Evolutionary conservation across 2,113 vertebrate species (phyloP), one percentile per base, ranked within the genome.

Genomic region (Lepus americanus): DNA sequence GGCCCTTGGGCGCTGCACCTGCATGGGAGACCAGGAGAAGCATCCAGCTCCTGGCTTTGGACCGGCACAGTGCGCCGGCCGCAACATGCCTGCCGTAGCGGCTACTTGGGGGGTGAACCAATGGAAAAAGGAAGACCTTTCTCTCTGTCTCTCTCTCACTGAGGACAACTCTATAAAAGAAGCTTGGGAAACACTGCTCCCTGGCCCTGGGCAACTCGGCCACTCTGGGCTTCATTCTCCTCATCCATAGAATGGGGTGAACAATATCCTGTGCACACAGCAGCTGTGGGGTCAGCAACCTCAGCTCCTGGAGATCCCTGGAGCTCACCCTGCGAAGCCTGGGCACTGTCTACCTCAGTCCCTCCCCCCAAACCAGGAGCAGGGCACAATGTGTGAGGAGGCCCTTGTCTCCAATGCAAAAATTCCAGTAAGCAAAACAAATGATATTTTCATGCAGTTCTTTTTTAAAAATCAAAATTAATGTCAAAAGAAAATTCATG

Each of bases 311-410:
- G 22, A n/a, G 31, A 8, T 33, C 33, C 64, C 74, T 53, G 59
- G 4, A 44, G 69, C 51, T 25, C 20, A 17, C 25, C n/a, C 36
- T 0, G 0, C 2, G 6, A 0, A 2, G 27, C 1, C 2, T 1
- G 31, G 29, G 5, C 1, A 2, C 36, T 69, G 8, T 20, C 5
- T 25, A 7, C 12, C 27, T 89, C 78, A 59, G 20, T 13, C 2
- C 55, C 36, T 76, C 49, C n/a, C 39, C 9, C 0, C 29, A 27
- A 2, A 25, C 20, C 1, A 1, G 63, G 29, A 9, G 17, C 33
- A 39, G 55, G 23, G 14, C 10, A 14, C 77, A n/a, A 4, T 3
- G 0, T 33, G 23, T 1, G 55, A 33, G 3, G 17, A 36, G 6
- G 13, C 19, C n/a, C 20, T 63, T 22, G 6, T 27, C 29, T 74